Percentiles rank a stretch among this genome's conserved stretches.
phyloP scores from a whole-genome alignment of 2,888 invertebrate species.

The Rhogogaster chlorosoma region DNA sequence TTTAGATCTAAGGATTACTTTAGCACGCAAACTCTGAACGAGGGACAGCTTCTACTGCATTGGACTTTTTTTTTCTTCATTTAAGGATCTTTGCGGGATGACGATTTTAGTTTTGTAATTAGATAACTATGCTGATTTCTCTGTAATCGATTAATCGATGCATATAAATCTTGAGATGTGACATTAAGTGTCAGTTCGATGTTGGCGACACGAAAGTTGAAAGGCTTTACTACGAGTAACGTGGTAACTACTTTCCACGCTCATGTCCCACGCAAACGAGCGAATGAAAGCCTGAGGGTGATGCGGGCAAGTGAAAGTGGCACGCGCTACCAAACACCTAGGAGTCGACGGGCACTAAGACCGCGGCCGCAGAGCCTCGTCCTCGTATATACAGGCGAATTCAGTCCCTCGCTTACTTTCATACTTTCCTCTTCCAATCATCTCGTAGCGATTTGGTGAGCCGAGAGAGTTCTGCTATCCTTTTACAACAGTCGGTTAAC shows the following conservation, averaged over 20 bases:
- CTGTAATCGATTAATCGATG: neutral
- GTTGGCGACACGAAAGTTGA: constrained; percentile 37
- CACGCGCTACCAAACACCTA: constrained; percentile 50
- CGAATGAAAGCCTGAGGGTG: constrained; percentile 47
- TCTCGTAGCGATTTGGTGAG: constrained; percentile 11
- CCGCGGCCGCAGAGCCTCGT: constrained; percentile 25
- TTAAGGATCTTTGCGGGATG: neutral
- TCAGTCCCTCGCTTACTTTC: constrained; percentile 23
- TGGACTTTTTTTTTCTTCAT: neutral
- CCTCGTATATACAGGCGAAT: neutral
- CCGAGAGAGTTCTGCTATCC: constrained; percentile 13
- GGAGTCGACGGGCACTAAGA: constrained; percentile 34
- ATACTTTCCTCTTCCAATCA: constrained; percentile 46
- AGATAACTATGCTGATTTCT: neutral
- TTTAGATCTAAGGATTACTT: neutral
- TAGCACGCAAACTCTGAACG: neutral
- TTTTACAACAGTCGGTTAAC: neutral
- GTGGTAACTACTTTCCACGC: constrained; percentile 48
- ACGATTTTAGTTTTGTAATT: neutral
- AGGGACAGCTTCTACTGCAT: too few species aligned
- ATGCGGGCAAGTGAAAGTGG: constrained; percentile 49
- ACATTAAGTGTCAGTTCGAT: neutral
- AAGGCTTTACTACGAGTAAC: constrained; percentile 4
- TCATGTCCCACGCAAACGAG: constrained; percentile 48
- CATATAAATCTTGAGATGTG: neutral